Evolutionary conservation across 2,113 vertebrate species (phyloP), one percentile per base, ranked within the genome.

Genomic region (Conger conger): DNA sequence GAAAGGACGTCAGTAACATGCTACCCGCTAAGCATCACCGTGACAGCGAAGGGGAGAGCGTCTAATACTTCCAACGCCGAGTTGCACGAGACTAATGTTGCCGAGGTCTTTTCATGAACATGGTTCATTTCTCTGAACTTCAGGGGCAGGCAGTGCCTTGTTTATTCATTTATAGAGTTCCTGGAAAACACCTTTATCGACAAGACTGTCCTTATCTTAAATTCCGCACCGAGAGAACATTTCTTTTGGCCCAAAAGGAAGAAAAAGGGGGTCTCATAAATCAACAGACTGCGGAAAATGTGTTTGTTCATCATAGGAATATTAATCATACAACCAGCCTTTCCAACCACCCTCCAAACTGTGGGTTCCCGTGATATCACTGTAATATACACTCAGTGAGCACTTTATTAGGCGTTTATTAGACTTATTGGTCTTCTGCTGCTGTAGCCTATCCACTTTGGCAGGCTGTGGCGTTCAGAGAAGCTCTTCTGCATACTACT

Each of bases 181-280:
- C 50, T 36, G 80, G 68, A 17, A 82, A 57, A 73, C 68, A 82
- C 30, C 80, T 82, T 82, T 82, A 82, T 60, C 80, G 53, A 82
- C 80, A 82, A 54, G 53, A 57, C 80, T 57, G n/a, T 45, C 79
- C 79, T 80, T 80, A 80, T 80, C 79, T 80, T 30, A 45, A 80
- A 45, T 45, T 45, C 37, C 80, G 60, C 80, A n/a, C 54, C 57
- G 53, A 53, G 53, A 53, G 80, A 82, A 82, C 30, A 82, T 82
- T 82, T 82, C 80, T 57, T 57, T 18, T 17, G 30, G 50, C 53
- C 50, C 27, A 82, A 82, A 54, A 82, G 17, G 60, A 82, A 73
- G 33, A 82, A 57, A 45, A 80, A 38, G 11, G 45, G 79, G 40
- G 79, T 8, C 37, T 80, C 79, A 80, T 80, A 80, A 80, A 80